Evolutionary conservation across 2,797 vertebrate genomes (phyloP).

Genomic region (Anabacerthia variegaticeps): DNA sequence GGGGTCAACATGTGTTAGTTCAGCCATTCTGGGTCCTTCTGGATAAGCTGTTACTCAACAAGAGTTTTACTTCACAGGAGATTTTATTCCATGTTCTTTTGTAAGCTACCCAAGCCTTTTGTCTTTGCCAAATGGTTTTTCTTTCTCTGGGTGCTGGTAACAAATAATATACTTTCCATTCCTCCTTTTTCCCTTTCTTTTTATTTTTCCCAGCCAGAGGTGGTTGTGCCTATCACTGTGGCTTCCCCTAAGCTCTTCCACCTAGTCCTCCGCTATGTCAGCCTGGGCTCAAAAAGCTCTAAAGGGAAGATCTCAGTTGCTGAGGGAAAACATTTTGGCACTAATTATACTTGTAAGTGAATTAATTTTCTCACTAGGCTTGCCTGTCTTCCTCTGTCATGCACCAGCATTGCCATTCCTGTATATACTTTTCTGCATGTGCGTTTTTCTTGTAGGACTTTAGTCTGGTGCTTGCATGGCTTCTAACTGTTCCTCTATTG

Average conservation of each 20-base stretch:
- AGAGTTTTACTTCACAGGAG: background rate
- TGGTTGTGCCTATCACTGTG: slow-evolving; percentile 81
- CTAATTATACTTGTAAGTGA: slow-evolving; percentile 88
- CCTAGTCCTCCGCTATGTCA: slow-evolving; percentile 82
- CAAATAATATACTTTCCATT: slow-evolving; percentile 58
- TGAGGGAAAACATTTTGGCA: slow-evolving; percentile 81
- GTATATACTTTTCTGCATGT: background rate
- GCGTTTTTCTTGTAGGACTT: background rate
- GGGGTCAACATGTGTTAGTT: background rate
- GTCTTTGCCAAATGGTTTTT: slow-evolving; percentile 51
- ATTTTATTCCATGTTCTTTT: background rate
- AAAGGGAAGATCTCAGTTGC: slow-evolving; percentile 82
- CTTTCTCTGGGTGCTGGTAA: slow-evolving; percentile 44
- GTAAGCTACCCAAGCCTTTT: background rate
- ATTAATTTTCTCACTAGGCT: slow-evolving; percentile 65
- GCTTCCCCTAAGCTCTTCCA: slow-evolving; percentile 83
- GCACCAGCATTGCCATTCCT: background rate
- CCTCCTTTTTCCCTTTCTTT: slow-evolving; percentile 68
- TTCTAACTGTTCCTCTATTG: slow-evolving; percentile 34
- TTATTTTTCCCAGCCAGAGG: slow-evolving; percentile 86
- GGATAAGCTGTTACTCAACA: background rate
- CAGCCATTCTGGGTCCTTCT: background rate
- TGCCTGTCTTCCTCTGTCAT: slow-evolving; percentile 25
- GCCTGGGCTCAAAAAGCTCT: slow-evolving; percentile 74
- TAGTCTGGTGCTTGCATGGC: slow-evolving; percentile 43